Percentiles rank a stretch among this genome's conserved stretches.
Conservation (phyloP, 2,113 vertebrate genomes). For the Bambusicola thoracicus region DNA sequence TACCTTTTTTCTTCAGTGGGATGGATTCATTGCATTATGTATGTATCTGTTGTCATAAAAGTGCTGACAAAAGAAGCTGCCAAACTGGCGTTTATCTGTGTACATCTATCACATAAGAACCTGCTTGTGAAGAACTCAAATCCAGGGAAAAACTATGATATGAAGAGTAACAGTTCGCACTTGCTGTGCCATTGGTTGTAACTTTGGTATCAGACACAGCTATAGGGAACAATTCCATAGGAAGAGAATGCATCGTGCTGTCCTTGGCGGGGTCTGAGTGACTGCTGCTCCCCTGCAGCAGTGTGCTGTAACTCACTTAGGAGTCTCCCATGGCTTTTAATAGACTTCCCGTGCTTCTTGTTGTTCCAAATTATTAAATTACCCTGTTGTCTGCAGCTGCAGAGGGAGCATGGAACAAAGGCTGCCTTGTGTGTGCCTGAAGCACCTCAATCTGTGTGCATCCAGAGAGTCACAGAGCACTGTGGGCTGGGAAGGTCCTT, state of each 20-base stretch:
- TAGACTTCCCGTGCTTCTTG: neutral
- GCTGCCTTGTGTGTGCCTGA: neutral
- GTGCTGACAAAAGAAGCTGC: slow-evolving; percentile 40
- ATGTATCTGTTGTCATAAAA: neutral
- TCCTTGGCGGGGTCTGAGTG: neutral
- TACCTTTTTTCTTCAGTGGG: slow-evolving; percentile 27
- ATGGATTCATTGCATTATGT: neutral
- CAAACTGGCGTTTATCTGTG: neutral
- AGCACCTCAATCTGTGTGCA: neutral
- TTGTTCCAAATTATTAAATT: neutral
- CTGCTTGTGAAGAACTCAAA: neutral
- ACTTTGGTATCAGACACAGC: neutral
- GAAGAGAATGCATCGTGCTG: neutral
- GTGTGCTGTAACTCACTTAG: neutral
- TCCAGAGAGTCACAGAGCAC: neutral
- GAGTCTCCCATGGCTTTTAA: neutral
- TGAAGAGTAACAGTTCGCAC: neutral
- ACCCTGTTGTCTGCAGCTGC: neutral
- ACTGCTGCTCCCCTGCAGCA: neutral
- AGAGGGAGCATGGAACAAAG: neutral
- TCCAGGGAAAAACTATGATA: neutral
- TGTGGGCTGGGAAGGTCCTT: neutral
- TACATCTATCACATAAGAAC: neutral
- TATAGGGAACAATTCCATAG: neutral
- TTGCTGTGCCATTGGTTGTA: neutral